Base-by-base conservation (phyloP, 2,888 invertebrate genomes). In the Eumacrocentrus americanus region DNA sequence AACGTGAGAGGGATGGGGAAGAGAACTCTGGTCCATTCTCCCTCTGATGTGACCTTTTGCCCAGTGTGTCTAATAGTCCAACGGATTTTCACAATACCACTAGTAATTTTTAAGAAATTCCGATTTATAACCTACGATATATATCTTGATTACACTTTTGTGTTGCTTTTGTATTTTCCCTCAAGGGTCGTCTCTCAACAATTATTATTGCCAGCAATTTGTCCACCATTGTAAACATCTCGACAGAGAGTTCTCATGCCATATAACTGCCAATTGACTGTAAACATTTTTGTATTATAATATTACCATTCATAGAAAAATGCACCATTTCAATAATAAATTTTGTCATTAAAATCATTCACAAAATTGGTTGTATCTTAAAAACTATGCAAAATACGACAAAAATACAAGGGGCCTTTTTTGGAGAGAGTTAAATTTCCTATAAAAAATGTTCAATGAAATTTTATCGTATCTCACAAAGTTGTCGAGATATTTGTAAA, bases 21-120 rank as follows among this genome's bases (percentile, higher is more conserved):
- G 9, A 9, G 29, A 29, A 9, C 29, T 9, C 5, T 29, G 29
- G 4, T 29, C 25, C 23, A 3, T 25, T 46, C n/a, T 6, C 23
- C 25, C 7, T 25, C 23, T 25, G 18, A 4, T 29, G 29, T 29
- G 29, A 23, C 25, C 46, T 46, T 12, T 25, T 4, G 23, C 20
- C 46, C 23, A 14, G 23, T 22, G 46, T 20, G 11, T 18, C 7
- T n/a, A 2, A 25, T 48, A 23, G 20, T 34, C 25, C 48, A 56
- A 56, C 56, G 56, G 14, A 48, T 40, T 38, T 56, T 23, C 11
- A n/a, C n/a, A n/a, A n/a, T n/a, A n/a, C n/a, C n/a, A n/a, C n/a
- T 25, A 23, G 25, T 22, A 14, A n/a, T 48, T 37, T 56, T 29
- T 52, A 37, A 40, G 16, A 38, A n/a, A 46, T 37, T 56, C 22